Evolutionary conservation across 2,113 vertebrate species (phyloP).

Genomic region (Myrmecobius fasciatus): DNA sequence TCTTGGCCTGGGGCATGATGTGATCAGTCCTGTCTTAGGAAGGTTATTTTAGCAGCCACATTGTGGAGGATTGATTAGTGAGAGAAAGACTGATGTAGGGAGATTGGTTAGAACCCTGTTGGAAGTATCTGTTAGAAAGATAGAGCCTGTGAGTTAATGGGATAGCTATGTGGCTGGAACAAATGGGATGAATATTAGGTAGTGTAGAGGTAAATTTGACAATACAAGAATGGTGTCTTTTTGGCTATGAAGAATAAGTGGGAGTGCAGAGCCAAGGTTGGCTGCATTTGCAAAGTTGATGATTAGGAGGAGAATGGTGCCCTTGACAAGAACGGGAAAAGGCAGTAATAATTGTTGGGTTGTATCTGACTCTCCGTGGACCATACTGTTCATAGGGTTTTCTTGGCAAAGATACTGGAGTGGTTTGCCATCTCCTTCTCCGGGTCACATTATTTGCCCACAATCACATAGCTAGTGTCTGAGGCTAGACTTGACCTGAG

Average conservation of each 20-base stretch:
- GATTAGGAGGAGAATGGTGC: background rate
- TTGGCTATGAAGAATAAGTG: background rate
- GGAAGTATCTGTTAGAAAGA: background rate
- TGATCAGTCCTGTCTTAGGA: background rate
- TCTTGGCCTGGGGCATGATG: background rate
- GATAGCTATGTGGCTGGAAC: background rate
- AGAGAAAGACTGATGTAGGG: background rate
- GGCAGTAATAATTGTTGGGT: background rate
- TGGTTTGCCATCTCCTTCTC: background rate
- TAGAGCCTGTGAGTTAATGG: background rate
- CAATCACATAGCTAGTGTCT: background rate
- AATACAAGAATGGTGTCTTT: background rate
- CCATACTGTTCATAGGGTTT: background rate
- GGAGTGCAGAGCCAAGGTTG: background rate
- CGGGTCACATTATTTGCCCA: background rate
- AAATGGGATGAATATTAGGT: background rate
- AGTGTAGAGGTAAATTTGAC: background rate
- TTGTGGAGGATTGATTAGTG: background rate
- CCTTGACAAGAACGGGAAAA: background rate
- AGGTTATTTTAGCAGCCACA: background rate
- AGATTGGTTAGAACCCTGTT: background rate
- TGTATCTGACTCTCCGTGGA: background rate
- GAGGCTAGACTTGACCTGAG: background rate
- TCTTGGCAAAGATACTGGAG: background rate
- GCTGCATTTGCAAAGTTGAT: background rate